These are phyloP conservation scores for Esperia sulphurella DNA, from an alignment of 2,888 invertebrate species.

Conservation along the genomic window DNA sequence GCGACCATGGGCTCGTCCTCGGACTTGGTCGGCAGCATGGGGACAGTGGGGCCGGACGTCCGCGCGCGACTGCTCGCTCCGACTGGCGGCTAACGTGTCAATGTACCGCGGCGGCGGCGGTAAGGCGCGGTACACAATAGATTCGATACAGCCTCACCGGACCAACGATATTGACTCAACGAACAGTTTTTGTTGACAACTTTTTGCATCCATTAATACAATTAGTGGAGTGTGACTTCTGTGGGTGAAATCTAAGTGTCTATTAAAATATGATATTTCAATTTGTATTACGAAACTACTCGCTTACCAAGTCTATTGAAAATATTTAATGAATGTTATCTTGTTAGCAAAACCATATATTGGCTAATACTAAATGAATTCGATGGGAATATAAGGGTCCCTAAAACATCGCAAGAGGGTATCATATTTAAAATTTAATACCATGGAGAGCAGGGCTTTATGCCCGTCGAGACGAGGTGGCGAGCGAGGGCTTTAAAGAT, in stretches of 20 bases:
- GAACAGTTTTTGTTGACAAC: neutral
- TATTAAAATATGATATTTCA: neutral
- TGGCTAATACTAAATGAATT: too few relatives aligned
- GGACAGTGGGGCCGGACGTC: conserved; percentile 56
- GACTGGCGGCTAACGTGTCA: conserved; percentile 60
- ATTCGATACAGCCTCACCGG: neutral
- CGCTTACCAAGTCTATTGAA: too few relatives aligned
- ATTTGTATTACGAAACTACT: neutral
- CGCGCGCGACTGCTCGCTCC: conserved; percentile 60
- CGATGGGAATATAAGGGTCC: neutral
- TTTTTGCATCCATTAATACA: conserved; percentile 5
- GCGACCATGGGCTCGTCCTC: conserved; percentile 69
- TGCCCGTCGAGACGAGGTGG: conserved; percentile 55
- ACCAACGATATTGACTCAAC: conserved; percentile 1
- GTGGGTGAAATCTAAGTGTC: conserved; percentile 3
- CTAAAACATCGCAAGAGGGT: neutral
- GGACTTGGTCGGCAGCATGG: conserved; percentile 66
- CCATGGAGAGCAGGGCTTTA: conserved; percentile 56
- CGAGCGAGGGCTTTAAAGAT: conserved; percentile 70
- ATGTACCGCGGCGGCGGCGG: conserved; percentile 56
- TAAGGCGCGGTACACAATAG: conserved; percentile 11
- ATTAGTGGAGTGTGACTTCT: conserved; percentile 11
- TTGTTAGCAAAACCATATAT: too few relatives aligned
- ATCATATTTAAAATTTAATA: conserved; percentile 1
- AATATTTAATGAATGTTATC: too few relatives aligned